These are phyloP conservation scores for Heterodera schachtii DNA, from an alignment of 1,140 invertebrate species.

Conservation along the genomic window DNA sequence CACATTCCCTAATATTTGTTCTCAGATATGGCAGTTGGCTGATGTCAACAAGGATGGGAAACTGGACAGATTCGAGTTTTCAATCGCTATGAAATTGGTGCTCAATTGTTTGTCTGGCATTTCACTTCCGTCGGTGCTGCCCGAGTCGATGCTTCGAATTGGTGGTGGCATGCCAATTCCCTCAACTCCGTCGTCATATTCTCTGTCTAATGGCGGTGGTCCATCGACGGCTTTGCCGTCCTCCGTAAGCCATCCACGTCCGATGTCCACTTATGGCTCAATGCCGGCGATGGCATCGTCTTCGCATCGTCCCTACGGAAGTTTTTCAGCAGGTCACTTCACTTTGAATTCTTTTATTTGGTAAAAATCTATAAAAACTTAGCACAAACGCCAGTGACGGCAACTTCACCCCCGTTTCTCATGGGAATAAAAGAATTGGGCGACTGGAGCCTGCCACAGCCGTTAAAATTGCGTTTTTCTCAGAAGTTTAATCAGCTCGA, in stretches of 20 bases:
- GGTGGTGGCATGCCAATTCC: slow-evolving; percentile 31
- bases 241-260: slow-evolving; percentile 28
- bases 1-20: not conserved
- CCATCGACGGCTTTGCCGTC: not conserved
- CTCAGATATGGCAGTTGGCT: slow-evolving; percentile 51
- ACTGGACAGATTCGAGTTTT: slow-evolving; percentile 47
- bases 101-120: slow-evolving; percentile 42
- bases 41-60: slow-evolving; percentile 53
- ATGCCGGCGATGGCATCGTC: slow-evolving; percentile 19
- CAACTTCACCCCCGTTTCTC: slow-evolving; percentile 24
- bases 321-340: slow-evolving; percentile 26
- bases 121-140: slow-evolving; percentile 37
- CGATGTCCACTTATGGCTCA: slow-evolving; percentile 25
- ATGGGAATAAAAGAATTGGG: slow-evolving; percentile 49
- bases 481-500: slow-evolving; percentile 81
- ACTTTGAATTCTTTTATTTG: not conserved
- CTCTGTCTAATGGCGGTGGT: slow-evolving; percentile 15
- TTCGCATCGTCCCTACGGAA: slow-evolving; percentile 9
- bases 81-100: slow-evolving; percentile 52
- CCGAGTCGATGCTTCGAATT: slow-evolving; percentile 40
- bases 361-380: not conserved
- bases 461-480: slow-evolving; percentile 87
- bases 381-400: slow-evolving; percentile 21
- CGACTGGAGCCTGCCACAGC: slow-evolving; percentile 69
- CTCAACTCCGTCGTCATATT: not conserved